A percentile compares a stretch with the other conserved stretches of the same genome.
Evolutionary conservation across 2,113 vertebrate species (phyloP).

Genomic region (Struthidea cinerea): DNA sequence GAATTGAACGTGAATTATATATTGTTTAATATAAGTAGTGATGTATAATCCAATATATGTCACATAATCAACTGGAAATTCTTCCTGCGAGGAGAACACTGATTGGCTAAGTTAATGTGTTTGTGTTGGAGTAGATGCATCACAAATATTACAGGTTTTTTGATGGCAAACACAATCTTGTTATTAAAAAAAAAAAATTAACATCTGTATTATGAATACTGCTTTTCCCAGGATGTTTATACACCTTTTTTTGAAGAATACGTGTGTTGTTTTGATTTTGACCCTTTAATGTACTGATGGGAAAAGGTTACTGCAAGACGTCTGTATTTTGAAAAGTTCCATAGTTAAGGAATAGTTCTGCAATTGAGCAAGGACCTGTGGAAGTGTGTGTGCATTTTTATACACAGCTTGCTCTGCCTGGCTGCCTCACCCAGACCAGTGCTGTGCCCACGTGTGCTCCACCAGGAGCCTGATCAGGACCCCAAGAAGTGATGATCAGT

Average conservation of each 20-base stretch:
- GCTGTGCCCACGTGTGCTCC: not conserved
- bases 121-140: not conserved
- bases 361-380: accelerated
- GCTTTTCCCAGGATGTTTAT: not conserved
- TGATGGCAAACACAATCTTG: not conserved
- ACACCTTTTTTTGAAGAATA: not conserved
- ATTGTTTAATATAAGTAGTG: not conserved
- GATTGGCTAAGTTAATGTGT: not conserved
- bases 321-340: not conserved
- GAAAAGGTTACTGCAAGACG: not conserved
- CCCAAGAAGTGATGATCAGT: not conserved
- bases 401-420: not conserved
- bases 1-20: not conserved
- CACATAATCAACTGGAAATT: not conserved
- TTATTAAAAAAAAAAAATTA: not conserved
- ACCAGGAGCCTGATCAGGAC: not conserved
- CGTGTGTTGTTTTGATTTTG: not conserved
- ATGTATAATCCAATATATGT: not conserved
- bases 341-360: not conserved
- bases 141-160: not conserved
- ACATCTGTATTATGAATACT: not conserved
- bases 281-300: not conserved
- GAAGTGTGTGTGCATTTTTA: not conserved
- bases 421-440: not conserved
- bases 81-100: accelerated